phyloP scores from a whole-genome alignment of 2,113 vertebrate genomes.

The Cyrtonyx montezumae region DNA sequence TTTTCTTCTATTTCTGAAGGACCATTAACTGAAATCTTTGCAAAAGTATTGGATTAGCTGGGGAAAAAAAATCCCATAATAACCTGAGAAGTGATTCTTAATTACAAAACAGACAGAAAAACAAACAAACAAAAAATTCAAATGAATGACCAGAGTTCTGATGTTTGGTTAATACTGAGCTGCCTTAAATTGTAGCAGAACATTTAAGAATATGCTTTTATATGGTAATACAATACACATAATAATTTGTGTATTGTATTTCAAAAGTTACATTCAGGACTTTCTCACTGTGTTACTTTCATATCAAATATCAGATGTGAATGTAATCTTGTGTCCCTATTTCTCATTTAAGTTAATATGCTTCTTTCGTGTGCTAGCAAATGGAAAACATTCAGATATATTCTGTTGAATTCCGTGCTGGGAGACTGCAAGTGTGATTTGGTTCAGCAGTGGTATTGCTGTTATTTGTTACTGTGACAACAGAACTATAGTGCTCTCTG shows the following conservation, averaged over 20 bases:
- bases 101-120: background rate
- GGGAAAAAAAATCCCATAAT: background rate
- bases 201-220: background rate
- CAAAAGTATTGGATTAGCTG: background rate
- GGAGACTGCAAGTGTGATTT: constrained; percentile 33
- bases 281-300: constrained; percentile 7
- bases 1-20: background rate
- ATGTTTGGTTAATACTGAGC: constrained; percentile 23
- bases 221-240: too few species aligned
- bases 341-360: constrained; percentile 24
- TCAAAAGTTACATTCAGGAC: background rate
- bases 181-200: background rate
- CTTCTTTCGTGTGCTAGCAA: constrained; percentile 24
- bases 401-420: constrained; percentile 20
- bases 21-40: background rate
- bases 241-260: background rate
- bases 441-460: constrained; percentile 1
- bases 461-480: constrained; percentile 46
- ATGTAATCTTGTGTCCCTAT: background rate
- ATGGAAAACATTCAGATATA: constrained; percentile 23
- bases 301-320: background rate
- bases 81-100: constrained; percentile 45
- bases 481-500: background rate
- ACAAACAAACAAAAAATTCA: background rate
- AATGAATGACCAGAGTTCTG: constrained; percentile 44